Evolutionary conservation across 2,113 vertebrate genomes (phyloP).

Genomic region (Pithys albifrons): DNA sequence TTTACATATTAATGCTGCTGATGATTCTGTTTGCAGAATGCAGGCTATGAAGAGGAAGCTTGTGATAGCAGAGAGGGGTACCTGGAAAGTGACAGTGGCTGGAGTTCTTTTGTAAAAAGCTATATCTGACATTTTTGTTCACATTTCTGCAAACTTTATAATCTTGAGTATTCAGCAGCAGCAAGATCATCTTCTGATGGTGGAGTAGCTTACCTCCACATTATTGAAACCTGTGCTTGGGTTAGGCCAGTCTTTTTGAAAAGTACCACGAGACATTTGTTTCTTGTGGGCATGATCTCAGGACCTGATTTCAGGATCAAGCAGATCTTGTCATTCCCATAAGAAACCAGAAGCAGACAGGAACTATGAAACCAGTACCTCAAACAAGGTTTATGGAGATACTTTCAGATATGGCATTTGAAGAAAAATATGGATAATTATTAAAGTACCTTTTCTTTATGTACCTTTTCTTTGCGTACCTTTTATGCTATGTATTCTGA

Average conservation of each 20-base stretch:
- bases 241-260: background rate
- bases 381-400: background rate
- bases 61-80: background rate
- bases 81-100: background rate
- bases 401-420: background rate
- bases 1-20: fast-evolving
- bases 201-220: background rate
- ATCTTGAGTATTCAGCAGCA: background rate
- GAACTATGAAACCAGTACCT: background rate
- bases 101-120: background rate
- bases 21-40: background rate
- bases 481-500: background rate
- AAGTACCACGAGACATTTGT: background rate
- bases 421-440: background rate
- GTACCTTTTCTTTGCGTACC: background rate
- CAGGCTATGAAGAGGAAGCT: background rate
- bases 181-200: background rate
- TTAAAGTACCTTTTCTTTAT: background rate
- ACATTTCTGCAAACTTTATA: background rate
- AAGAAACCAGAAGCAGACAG: background rate
- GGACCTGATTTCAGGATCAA: background rate
- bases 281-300: background rate
- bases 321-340: background rate
- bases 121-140: background rate
- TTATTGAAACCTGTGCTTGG: background rate